Evolutionary conservation across 2,797 vertebrate genomes (phyloP).

Genomic region (Tauraco hartlaubi): DNA sequence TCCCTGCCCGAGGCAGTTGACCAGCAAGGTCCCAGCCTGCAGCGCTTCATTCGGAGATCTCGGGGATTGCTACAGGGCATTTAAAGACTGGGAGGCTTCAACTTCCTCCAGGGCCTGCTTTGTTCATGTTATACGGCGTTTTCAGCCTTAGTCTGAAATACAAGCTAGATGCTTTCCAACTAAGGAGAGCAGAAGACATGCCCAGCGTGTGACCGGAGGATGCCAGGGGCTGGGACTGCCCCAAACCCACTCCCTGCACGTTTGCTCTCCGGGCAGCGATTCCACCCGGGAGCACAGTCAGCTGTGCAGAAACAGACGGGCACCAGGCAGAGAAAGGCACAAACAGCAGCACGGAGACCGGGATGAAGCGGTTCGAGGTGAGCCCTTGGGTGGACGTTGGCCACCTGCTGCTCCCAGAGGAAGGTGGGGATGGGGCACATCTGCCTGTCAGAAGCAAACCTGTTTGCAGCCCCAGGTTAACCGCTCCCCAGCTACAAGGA

Average conservation of each 20-base stretch:
- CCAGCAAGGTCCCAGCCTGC: not conserved
- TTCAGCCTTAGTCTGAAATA: not conserved
- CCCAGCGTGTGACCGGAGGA: not conserved
- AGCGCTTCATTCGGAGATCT: not conserved
- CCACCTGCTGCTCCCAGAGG: not conserved
- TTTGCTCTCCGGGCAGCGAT: not conserved
- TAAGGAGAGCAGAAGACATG: not conserved
- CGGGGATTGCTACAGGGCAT: not conserved
- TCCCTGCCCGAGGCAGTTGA: not conserved
- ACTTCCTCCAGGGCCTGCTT: not conserved
- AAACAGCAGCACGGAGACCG: fast-evolving
- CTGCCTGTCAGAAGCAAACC: not conserved
- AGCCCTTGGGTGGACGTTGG: not conserved
- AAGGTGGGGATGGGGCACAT: not conserved
- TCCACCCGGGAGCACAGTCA: not conserved
- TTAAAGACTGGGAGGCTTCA: not conserved
- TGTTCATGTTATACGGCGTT: not conserved
- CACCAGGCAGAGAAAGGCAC: not conserved
- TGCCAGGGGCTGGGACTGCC: not conserved
- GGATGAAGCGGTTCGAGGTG: not conserved
- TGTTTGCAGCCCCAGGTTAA: not conserved
- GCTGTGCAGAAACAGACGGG: not conserved
- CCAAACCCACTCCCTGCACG: not conserved
- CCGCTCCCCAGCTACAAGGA: fast-evolving
- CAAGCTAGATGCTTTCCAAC: not conserved